Evolutionary conservation across 2,113 vertebrate genomes (phyloP).

Genomic region (Cryptotis parvus): DNA sequence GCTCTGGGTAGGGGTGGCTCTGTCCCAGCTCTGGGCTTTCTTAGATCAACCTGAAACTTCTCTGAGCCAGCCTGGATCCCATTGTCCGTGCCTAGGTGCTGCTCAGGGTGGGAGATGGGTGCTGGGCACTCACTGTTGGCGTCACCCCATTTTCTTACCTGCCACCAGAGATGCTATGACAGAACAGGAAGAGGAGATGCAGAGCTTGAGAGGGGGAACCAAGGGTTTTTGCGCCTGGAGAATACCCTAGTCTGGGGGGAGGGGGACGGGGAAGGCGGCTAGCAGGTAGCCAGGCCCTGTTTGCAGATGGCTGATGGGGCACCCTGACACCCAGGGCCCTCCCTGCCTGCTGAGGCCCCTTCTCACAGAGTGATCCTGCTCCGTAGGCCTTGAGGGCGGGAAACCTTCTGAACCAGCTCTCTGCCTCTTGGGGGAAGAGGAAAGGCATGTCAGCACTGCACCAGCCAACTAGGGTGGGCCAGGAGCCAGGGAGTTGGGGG

Average conservation of each 20-base stretch:
- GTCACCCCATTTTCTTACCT: background rate
- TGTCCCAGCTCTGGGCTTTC: background rate
- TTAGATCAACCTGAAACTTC: too few relatives aligned
- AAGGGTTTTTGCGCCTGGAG: background rate
- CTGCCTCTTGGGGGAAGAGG: background rate
- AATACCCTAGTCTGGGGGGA: background rate
- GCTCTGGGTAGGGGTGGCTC: background rate
- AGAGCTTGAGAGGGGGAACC: background rate
- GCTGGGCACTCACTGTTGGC: background rate
- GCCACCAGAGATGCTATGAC: background rate
- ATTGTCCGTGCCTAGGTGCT: rapidly evolving
- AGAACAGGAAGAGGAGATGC: background rate
- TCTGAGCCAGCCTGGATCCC: background rate
- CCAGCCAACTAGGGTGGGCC: background rate
- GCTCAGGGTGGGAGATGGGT: too few relatives aligned
- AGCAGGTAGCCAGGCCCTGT: background rate
- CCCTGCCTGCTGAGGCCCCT: background rate
- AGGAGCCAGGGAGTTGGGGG: background rate
- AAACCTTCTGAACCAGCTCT: background rate
- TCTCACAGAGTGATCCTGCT: background rate
- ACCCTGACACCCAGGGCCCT: background rate
- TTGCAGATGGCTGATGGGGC: background rate
- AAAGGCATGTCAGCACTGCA: background rate
- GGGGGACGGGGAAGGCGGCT: too few relatives aligned
- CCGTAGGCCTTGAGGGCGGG: background rate